Base-by-base conservation (phyloP, 92 coral and sea anemone species). In the Parazoanthus darwini region DNA sequence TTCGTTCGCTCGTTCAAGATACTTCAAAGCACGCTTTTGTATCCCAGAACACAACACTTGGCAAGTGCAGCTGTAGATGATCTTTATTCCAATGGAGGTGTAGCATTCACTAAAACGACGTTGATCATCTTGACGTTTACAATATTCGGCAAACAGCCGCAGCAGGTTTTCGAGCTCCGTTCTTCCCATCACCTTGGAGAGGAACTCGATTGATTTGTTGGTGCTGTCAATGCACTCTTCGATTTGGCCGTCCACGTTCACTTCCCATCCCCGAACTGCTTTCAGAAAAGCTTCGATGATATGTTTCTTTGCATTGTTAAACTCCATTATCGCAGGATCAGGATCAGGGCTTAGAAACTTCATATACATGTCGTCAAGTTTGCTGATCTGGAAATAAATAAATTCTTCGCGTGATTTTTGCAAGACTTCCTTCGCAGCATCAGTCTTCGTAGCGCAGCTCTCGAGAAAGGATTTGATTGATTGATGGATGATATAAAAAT, bases 401-500 rank as follows among this genome's bases (percentile, higher is more conserved):
- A 43, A 77, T 9, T 43, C 33, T 15, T 77, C 54, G 23, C 81
- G 81, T 9, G 81, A 58, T 15, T 77, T 77, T 43, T 77, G 81
- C 59, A 77, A 77, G 81, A 77, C 81, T 1, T 43, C 11, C 51
- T 43, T 77, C 29, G 25, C 16, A 39, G 6, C 56, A 0, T 77
- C 59, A 7, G 59, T 77, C 15, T 42, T 2, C 10, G 25, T 20
- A 6, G 82, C 82, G 16, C 46, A 33, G 59, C 33, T 78, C 59
- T 78, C 81, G 14, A 78, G 81, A 78, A 20, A 78, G n/a, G 65
- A 7, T 78, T 42, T 78, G 35, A 78, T 78, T 78, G 58, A 16
- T 36, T 78, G 81, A 78, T 78, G 81, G 11, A 78, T 44, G 18
- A 63, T 63, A 44, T 78, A 78, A 10, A 2, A 78, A 43, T 43